Percentiles rank a stretch among this genome's conserved stretches.
Conservation (phyloP, 2,888 invertebrate species). For the Diadegma fenestrale region DNA sequence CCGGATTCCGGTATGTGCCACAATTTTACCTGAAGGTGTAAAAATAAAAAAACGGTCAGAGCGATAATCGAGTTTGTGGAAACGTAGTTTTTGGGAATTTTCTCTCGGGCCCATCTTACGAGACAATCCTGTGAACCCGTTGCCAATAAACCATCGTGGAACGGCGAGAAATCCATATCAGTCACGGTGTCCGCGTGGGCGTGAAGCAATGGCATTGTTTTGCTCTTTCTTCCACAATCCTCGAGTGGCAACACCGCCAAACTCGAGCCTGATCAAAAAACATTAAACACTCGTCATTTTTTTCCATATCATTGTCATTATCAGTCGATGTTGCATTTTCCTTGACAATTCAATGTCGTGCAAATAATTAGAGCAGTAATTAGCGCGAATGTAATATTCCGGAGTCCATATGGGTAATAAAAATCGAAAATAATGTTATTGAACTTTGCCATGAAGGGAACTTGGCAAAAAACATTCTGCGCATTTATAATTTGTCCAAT, state of each 20-base stretch:
- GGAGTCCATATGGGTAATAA: too few relatives aligned
- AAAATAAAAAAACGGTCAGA: neutral
- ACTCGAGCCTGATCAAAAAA: conserved; percentile 89
- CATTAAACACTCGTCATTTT: conserved; percentile 27
- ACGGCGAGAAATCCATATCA: conserved; percentile 98
- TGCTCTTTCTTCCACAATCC: conserved; percentile 95
- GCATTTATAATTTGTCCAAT: too few relatives aligned
- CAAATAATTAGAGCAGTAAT: too few relatives aligned
- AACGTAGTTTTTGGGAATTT: too few relatives aligned
- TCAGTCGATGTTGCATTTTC: neutral
- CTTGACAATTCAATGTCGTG: too few relatives aligned
- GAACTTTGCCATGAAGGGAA: too few relatives aligned
- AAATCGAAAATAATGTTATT: too few relatives aligned
- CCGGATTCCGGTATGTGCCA: conserved; percentile 96
- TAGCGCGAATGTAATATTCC: too few relatives aligned
- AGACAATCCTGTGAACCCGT: conserved; percentile 96
- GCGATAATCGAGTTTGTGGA: neutral
- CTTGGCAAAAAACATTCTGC: too few relatives aligned
- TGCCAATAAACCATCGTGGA: conserved; percentile 95
- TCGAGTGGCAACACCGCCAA: conserved; percentile 95
- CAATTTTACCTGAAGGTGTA: conserved; percentile 89
- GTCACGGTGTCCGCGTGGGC: conserved; percentile 96
- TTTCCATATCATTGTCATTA: neutral
- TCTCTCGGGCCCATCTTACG: conserved; percentile 85
- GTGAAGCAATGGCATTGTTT: conserved; percentile 94